These are phyloP conservation scores for Hyles euphorbiae DNA, from an alignment of 1,140 invertebrate genomes.

Conservation along the genomic window DNA sequence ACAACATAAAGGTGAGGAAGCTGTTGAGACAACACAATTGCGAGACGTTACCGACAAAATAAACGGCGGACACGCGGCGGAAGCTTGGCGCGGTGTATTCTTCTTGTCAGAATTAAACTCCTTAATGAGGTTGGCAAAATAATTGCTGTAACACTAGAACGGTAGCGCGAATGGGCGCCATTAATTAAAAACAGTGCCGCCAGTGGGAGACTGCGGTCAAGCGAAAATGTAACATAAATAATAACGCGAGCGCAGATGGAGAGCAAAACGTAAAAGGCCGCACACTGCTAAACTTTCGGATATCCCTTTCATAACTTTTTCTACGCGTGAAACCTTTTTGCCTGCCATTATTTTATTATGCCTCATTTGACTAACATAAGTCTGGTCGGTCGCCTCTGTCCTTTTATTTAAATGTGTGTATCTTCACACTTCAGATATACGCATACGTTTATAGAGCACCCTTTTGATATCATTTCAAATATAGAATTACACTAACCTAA, in stretches of 20 bases:
- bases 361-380: slow-evolving; percentile 66
- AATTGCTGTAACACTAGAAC: slow-evolving; percentile 70
- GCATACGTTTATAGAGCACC: too few species aligned
- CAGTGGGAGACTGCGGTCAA: slow-evolving; percentile 45
- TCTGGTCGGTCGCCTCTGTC: slow-evolving; percentile 39
- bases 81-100: slow-evolving; percentile 47
- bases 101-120: slow-evolving; percentile 54
- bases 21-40: slow-evolving; percentile 34
- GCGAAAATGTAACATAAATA: slow-evolving; percentile 63
- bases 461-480: too few species aligned
- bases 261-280: slow-evolving; percentile 53
- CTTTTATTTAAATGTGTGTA: slow-evolving; percentile 63
- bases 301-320: slow-evolving; percentile 62
- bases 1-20: slow-evolving; percentile 27
- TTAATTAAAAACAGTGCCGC: slow-evolving; percentile 67
- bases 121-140: slow-evolving; percentile 68
- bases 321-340: slow-evolving; percentile 52
- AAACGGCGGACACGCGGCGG: slow-evolving; percentile 20
- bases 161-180: slow-evolving; percentile 48
- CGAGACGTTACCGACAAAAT: slow-evolving; percentile 21
- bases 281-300: slow-evolving; percentile 49
- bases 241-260: slow-evolving; percentile 50
- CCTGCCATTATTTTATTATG: slow-evolving; percentile 62
- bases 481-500: too few species aligned
- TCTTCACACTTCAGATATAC: slow-evolving; percentile 21